Evolutionary conservation across 64 coral and sea anemone genomes (phyloP).

Genomic region (Orbicella faveolata): DNA sequence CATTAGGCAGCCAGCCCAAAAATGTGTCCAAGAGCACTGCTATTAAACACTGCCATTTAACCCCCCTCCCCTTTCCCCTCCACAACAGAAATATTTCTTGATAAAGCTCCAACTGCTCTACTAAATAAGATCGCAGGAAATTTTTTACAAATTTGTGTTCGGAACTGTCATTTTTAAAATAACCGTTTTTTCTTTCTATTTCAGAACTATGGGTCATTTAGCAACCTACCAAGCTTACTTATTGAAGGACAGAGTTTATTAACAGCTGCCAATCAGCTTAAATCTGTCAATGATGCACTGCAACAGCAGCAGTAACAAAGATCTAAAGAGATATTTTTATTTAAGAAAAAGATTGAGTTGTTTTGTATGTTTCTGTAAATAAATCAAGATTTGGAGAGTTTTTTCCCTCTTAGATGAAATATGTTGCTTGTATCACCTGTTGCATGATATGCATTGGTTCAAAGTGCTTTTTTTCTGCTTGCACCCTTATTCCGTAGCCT

Average conservation of each 20-base stretch:
- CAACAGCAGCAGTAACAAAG: not conserved
- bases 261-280: conserved; percentile 17
- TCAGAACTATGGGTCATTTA: not conserved
- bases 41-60: too few relatives aligned
- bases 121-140: not conserved
- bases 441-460: too few relatives aligned
- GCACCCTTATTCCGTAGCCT: too few relatives aligned
- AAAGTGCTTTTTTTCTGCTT: too few relatives aligned
- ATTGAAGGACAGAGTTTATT: conserved; percentile 30
- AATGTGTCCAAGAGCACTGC: too few relatives aligned
- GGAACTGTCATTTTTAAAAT: not conserved
- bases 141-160: not conserved
- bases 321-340: not conserved
- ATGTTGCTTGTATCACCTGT: too few relatives aligned
- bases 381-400: too few relatives aligned
- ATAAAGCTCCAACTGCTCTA: not conserved
- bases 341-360: not conserved
- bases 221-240: conserved; percentile 1
- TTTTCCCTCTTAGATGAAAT: too few relatives aligned
- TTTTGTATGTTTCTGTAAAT: too few relatives aligned
- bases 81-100: too few relatives aligned
- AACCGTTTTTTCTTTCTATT: not conserved
- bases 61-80: too few relatives aligned
- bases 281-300: not conserved
- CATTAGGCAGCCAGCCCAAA: too few relatives aligned